phyloP scores from a whole-genome alignment of 2,797 vertebrate species.

The Chiloscyllium punctatum region DNA sequence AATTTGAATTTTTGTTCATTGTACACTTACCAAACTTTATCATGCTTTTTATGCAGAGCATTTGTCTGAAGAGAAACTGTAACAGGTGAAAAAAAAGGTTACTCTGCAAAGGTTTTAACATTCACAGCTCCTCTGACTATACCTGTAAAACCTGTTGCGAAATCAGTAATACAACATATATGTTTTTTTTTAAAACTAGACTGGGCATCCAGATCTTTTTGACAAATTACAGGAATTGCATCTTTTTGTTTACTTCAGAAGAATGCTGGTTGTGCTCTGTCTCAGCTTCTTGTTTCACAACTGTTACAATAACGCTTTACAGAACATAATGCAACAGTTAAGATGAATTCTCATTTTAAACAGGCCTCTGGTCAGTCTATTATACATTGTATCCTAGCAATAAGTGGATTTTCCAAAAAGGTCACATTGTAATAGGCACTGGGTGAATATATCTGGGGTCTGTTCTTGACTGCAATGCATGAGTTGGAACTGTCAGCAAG shows the following conservation, averaged over 20 bases:
- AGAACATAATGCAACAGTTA: not conserved
- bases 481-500: not conserved
- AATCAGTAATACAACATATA: not conserved
- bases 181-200: not conserved
- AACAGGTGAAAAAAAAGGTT: not conserved
- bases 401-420: not conserved
- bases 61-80: not conserved
- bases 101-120: not conserved
- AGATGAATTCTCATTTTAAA: not conserved
- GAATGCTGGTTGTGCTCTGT: not conserved
- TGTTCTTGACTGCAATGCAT: not conserved
- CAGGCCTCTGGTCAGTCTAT: not conserved
- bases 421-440: not conserved
- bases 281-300: not conserved
- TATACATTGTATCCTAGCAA: not conserved
- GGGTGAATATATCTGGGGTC: not conserved
- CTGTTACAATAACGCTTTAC: not conserved
- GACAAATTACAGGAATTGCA: not conserved
- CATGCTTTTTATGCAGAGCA: not conserved
- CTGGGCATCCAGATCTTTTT: not conserved
- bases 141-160: not conserved
- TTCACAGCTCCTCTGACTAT: not conserved
- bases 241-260: not conserved
- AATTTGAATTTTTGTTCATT: not conserved
- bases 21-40: not conserved